phyloP scores from a whole-genome alignment of 2,113 vertebrate species.

The Cyprinodon brontotheroides region DNA sequence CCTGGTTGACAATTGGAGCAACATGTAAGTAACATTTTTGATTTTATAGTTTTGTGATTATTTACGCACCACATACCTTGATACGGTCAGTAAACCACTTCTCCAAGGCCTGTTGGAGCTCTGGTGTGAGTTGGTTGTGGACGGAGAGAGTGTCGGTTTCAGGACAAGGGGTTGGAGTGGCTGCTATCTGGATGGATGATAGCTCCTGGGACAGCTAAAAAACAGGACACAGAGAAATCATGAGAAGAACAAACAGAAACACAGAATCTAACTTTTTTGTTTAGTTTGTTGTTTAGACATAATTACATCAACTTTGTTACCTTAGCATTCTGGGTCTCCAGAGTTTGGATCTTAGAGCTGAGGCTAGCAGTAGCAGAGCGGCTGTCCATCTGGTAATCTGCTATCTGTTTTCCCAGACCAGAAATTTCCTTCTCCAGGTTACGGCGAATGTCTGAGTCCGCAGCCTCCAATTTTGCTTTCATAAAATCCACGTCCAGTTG shows the following conservation, averaged over 20 bases:
- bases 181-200: conserved; percentile 39
- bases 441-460: conserved; percentile 5
- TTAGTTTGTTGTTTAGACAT: not conserved
- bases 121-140: conserved; percentile 60
- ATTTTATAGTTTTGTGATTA: not conserved
- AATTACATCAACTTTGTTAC: conserved; percentile 23
- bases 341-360: conserved; percentile 38
- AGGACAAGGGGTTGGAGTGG: conserved; percentile 40
- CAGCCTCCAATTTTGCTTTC: conserved; percentile 28
- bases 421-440: conserved; percentile 47
- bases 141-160: not conserved
- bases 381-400: conserved; percentile 32
- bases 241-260: not conserved
- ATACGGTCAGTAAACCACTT: conserved; percentile 62
- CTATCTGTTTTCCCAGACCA: conserved; percentile 38
- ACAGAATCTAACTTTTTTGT: not conserved
- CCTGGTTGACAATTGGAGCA: conserved; percentile 21
- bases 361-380: conserved; percentile 26
- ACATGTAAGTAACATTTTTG: not conserved
- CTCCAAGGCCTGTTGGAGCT: conserved; percentile 70
- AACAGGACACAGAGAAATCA: not conserved
- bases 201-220: conserved; percentile 61
- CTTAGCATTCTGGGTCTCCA: conserved; percentile 63
- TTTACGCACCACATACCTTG: conserved; percentile 30
- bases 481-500: conserved; percentile 49